A percentile compares a stretch with the other conserved stretches of the same genome.
These are phyloP conservation scores for Argyresthia goedartella DNA, from an alignment of 2,888 invertebrate genomes.

Conservation along the genomic window DNA sequence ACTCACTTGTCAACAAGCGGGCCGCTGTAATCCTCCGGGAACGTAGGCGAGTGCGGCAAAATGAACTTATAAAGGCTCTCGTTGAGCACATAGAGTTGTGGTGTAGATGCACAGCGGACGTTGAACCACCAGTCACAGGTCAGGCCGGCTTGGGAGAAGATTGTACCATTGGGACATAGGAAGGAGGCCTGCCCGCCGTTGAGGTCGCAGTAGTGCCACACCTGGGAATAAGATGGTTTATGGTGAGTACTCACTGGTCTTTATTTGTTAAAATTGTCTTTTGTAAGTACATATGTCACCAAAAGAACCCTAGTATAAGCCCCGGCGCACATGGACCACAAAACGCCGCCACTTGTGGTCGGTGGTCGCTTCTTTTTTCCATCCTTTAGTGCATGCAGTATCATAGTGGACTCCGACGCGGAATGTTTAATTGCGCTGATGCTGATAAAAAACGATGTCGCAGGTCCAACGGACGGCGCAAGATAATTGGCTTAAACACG, in stretches of 20 bases:
- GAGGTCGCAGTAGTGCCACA: constrained; percentile 93
- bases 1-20: constrained; percentile 86
- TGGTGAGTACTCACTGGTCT: background rate
- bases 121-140: constrained; percentile 97
- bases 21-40: constrained; percentile 91
- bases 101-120: constrained; percentile 85
- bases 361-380: too few species aligned
- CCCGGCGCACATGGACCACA: too few species aligned
- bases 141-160: constrained; percentile 89
- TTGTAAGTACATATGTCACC: too few species aligned
- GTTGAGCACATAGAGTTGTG: constrained; percentile 89
- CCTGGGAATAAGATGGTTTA: constrained; percentile 61
- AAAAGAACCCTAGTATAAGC: too few species aligned
- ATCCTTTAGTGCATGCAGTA: too few species aligned
- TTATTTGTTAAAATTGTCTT: background rate
- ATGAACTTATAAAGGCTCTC: constrained; percentile 92
- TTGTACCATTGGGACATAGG: constrained; percentile 90
- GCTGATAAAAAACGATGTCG: too few species aligned
- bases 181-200: constrained; percentile 93
- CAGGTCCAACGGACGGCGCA: too few species aligned
- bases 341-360: too few species aligned
- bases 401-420: too few species aligned
- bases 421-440: too few species aligned
- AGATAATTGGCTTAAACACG: too few species aligned
- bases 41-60: constrained; percentile 86